Base-by-base conservation (phyloP, 2,888 invertebrate species). In the Gymnosoma rotundatum region DNA sequence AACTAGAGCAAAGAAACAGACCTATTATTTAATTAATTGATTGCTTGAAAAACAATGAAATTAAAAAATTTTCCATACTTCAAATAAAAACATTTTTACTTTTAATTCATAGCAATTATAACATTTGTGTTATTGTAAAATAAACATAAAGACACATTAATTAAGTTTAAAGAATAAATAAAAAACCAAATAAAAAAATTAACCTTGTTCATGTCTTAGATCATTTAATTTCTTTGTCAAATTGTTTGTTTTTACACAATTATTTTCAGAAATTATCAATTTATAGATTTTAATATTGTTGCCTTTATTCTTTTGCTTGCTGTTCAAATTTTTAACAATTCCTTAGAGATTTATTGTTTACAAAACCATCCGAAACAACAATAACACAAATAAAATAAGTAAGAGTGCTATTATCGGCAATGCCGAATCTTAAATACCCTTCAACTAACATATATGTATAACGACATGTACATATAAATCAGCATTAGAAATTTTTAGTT, bases 281-380 rank as follows among this genome's bases (percentile, higher is more conserved):
- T 84, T 84, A 74, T 81, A 78, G 20, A 45, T 69, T 50, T 72
- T 69, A 5, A 21, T 67, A 20, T 38, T 64, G 18, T 72, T 50
- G 20, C 12, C 25, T 50, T 25, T 32, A 20, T 69, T 61, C n/a
- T 45, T 54, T 54, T 45, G 20, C 45, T 76, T 50, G 60, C 12
- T 83, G 63, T 80, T 74, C 36, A 42, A 16, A 58, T 67, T 66
- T 80, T 45, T 14, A 74, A 75, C 52, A 75, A 81, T 81, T 81
- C 81, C 75, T 81, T 58, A 5, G 75, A 75, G 81, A 81, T 75
- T 75, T 75, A 81, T 75, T 69, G 56, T 58, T 69, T 25, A 64
- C 66, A 54, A 66, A 60, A 60, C 2, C 38, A 75, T 48, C 38
- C 38, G 10, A 54, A 54, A 45, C 45, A 76, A 60, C 36, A 52